Percentiles rank a stretch among this genome's conserved stretches.
Evolutionary conservation across 1,140 invertebrate genomes (phyloP).

Genomic region (Goniozus legneri): DNA sequence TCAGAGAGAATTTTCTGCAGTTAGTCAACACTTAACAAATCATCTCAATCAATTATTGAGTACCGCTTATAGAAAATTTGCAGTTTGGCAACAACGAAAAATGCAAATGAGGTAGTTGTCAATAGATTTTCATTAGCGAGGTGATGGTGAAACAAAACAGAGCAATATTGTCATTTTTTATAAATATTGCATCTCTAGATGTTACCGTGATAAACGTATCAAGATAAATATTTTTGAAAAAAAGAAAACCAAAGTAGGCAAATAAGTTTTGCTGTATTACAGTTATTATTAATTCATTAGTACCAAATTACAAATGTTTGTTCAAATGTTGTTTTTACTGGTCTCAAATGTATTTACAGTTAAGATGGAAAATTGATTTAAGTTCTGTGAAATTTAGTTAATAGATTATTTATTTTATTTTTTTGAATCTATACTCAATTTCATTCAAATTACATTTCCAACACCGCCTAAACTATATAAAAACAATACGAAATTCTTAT

Average conservation of each 20-base stretch:
- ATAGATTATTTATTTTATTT: slow-evolving; percentile 29
- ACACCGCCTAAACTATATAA: too few relatives aligned
- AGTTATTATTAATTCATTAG: slow-evolving; percentile 40
- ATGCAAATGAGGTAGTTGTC: slow-evolving; percentile 63
- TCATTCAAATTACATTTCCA: too few relatives aligned
- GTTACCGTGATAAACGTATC: slow-evolving; percentile 35
- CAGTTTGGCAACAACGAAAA: slow-evolving; percentile 77
- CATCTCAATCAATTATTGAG: slow-evolving; percentile 82
- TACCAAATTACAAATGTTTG: too few relatives aligned
- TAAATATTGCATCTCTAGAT: slow-evolving; percentile 34
- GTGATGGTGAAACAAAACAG: too few relatives aligned
- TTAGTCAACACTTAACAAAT: slow-evolving; percentile 78
- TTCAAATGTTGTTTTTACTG: too few relatives aligned
- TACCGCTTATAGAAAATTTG: slow-evolving; percentile 79
- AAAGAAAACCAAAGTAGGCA: slow-evolving; percentile 30
- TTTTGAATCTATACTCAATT: too few relatives aligned
- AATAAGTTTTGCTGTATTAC: too few relatives aligned
- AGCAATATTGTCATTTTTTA: too few relatives aligned
- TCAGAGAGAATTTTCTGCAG: slow-evolving; percentile 71
- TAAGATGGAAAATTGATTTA: too few relatives aligned
- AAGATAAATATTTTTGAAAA: slow-evolving; percentile 27
- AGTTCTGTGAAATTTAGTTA: slow-evolving; percentile 14
- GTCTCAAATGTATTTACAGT: too few relatives aligned
- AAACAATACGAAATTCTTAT: too few relatives aligned
- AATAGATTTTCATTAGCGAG: slow-evolving; percentile 8